phyloP scores from a whole-genome alignment of 1,140 invertebrate genomes.

The Drosophila grimshawi region DNA sequence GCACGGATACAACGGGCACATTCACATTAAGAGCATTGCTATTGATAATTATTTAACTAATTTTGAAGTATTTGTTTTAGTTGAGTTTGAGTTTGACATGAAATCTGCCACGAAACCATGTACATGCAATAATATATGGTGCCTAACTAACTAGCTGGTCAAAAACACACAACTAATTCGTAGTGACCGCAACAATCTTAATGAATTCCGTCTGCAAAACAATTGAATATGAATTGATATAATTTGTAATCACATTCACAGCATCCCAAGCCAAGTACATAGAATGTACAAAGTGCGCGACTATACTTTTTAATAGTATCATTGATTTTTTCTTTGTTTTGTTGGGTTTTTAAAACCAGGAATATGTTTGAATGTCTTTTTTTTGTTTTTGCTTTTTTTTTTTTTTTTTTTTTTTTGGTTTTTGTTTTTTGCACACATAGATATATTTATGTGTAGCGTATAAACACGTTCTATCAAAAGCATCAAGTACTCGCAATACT shows the following conservation, averaged over 20 bases:
- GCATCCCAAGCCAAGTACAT: constrained; percentile 21
- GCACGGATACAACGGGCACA: constrained; percentile 11
- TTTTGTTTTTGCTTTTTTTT: constrained; percentile 31
- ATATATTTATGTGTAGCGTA: constrained; percentile 55
- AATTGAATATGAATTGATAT: constrained; percentile 28
- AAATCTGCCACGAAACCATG: constrained; percentile 62
- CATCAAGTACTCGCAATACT: constrained; percentile 68
- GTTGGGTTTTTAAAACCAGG: constrained; percentile 62
- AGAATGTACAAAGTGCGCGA: constrained; percentile 28
- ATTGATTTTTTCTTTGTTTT: constrained; percentile 6
- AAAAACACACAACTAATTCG: constrained; percentile 40
- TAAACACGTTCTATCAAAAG: constrained; percentile 75
- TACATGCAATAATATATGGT: constrained; percentile 42
- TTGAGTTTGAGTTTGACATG: constrained; percentile 40
- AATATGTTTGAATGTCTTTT: constrained; percentile 66
- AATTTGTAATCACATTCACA: constrained; percentile 30
- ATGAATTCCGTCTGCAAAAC: constrained; percentile 16
- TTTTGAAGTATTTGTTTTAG: constrained; percentile 17
- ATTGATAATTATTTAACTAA: constrained; percentile 33
- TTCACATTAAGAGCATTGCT: constrained; percentile 45
- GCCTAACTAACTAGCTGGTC: constrained; percentile 36
- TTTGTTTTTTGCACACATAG: constrained; percentile 38
- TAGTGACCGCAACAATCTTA: constrained; percentile 36
- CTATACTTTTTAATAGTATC: constrained; percentile 24
- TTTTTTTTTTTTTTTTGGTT: constrained; percentile 26